phyloP scores from a whole-genome alignment of 1,140 invertebrate genomes.

The Aphis craccivora region DNA sequence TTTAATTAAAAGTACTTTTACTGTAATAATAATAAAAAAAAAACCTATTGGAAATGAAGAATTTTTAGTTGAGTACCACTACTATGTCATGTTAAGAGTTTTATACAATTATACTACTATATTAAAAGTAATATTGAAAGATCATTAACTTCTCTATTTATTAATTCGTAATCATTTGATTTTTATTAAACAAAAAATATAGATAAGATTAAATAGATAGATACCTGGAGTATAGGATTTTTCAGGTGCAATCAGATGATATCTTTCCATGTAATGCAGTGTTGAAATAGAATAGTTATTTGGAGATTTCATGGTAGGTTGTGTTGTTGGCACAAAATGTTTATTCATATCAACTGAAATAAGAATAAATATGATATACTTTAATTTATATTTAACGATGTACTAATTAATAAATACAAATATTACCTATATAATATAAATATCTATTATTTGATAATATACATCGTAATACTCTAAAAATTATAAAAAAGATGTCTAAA shows the following conservation, averaged over 20 bases:
- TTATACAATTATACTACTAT: no score
- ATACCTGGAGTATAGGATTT: slow-evolving; percentile 30
- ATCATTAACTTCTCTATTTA: background rate
- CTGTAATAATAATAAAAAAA: no score
- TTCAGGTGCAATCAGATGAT: slow-evolving; percentile 59
- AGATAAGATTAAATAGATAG: background rate
- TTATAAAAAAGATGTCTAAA: background rate
- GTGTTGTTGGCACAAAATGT: slow-evolving; percentile 42
- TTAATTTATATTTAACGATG: background rate
- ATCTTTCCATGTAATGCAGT: slow-evolving; percentile 60
- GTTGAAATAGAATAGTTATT: slow-evolving; percentile 60
- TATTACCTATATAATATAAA: background rate
- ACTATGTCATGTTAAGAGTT: no score
- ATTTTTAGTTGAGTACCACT: no score
- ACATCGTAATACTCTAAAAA: background rate
- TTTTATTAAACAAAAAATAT: background rate
- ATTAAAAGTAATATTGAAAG: background rate
- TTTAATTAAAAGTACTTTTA: no score
- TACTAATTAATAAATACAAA: background rate
- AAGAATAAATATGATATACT: background rate
- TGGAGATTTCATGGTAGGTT: slow-evolving; percentile 19
- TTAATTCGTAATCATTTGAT: background rate
- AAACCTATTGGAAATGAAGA: no score
- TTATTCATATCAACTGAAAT: slow-evolving; percentile 50
- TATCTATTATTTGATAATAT: background rate